Percentiles rank a stretch among this genome's conserved stretches.
These are phyloP conservation scores for Bovichtus variegatus DNA, from an alignment of 2,797 vertebrate genomes.

Conservation along the genomic window DNA sequence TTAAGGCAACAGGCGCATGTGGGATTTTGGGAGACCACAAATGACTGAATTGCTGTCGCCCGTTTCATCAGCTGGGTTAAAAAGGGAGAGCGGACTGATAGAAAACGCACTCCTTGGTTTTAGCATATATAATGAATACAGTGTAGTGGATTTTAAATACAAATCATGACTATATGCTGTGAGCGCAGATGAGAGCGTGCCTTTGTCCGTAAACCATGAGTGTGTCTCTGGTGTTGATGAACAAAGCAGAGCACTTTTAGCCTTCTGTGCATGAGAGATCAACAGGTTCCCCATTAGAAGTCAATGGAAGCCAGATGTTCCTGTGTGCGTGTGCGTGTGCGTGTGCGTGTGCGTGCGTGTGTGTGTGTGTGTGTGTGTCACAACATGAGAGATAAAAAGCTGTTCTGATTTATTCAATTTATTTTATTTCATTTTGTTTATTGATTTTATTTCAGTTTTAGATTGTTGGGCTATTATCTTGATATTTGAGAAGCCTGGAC, in stretches of 20 bases:
- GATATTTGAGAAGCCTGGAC: background rate
- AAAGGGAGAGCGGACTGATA: background rate
- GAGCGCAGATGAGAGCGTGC: rapidly evolving
- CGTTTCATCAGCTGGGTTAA: conserved; percentile 36
- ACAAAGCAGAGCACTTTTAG: conserved; percentile 42
- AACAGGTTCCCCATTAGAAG: conserved; percentile 62
- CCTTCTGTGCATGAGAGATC: conserved; percentile 31
- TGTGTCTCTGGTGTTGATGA: conserved; percentile 22
- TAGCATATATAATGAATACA: background rate
- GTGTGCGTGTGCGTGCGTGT: background rate
- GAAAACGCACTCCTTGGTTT: conserved; percentile 8
- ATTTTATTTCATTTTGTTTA: background rate
- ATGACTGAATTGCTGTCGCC: conserved; percentile 37
- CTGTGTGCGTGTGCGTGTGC: conserved; percentile 3
- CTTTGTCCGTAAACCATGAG: conserved; percentile 41
- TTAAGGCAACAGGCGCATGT: conserved; percentile 12
- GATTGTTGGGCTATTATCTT: background rate
- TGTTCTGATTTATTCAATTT: background rate
- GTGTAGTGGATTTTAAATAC: background rate
- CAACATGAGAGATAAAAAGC: background rate
- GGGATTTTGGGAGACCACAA: conserved; percentile 18
- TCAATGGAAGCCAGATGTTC: conserved; percentile 71
- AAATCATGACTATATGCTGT: background rate
- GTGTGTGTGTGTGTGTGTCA: conserved; percentile 14
- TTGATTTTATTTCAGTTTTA: background rate